phyloP scores from a whole-genome alignment of 92 coral and sea anemone species.

The Palythoa grandis region DNA sequence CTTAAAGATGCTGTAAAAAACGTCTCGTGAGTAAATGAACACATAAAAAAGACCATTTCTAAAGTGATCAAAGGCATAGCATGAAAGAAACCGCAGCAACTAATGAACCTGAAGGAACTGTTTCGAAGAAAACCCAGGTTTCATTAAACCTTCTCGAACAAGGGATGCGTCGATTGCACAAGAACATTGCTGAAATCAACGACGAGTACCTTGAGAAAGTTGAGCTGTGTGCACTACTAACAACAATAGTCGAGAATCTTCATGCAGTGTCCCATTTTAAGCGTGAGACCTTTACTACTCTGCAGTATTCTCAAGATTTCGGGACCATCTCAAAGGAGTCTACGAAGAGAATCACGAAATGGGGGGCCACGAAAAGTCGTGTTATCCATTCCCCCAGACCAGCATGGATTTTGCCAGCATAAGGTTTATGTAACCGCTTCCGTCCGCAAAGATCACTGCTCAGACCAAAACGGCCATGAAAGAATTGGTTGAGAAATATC shows the following conservation, averaged over 20 bases:
- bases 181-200: conserved; percentile 27
- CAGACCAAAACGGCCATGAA: neutral
- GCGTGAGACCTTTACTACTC: too few species aligned
- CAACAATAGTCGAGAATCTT: neutral
- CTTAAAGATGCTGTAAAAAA: conserved; percentile 34
- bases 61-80: neutral
- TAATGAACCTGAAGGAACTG: conserved; percentile 60
- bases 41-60: neutral
- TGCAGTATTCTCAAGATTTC: too few species aligned
- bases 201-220: conserved; percentile 20
- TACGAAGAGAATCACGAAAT: too few species aligned
- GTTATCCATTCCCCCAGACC: conserved; percentile 14
- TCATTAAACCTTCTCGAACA: conserved; percentile 33
- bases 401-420: conserved; percentile 37
- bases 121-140: neutral
- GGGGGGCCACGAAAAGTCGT: conserved; percentile 21
- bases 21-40: neutral
- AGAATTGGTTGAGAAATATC: neutral
- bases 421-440: conserved; percentile 32
- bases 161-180: conserved; percentile 42
- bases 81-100: conserved; percentile 42
- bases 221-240: conserved; percentile 42
- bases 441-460: neutral
- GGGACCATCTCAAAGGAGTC: too few species aligned
- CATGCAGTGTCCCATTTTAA: conserved; percentile 53